These are phyloP conservation scores for Ceratina japonica DNA, from an alignment of 1,140 invertebrate genomes.

Conservation along the genomic window DNA sequence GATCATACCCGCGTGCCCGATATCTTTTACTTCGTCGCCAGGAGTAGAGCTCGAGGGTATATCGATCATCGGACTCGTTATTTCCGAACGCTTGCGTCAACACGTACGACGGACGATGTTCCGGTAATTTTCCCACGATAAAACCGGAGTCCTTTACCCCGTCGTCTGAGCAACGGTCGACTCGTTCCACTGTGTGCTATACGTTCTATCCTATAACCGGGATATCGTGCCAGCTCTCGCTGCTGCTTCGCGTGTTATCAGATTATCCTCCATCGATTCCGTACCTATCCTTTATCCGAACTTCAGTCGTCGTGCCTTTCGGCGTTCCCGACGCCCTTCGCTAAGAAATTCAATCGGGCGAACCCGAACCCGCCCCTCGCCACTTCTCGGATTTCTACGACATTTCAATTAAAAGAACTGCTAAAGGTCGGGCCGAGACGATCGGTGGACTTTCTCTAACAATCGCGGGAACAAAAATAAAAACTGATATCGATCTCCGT, in stretches of 20 bases:
- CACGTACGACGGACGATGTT: neutral
- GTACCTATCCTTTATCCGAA: neutral
- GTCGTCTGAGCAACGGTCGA: conserved; percentile 11
- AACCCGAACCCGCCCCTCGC: neutral
- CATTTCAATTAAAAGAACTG: conserved; percentile 58
- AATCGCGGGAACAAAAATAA: conserved; percentile 68
- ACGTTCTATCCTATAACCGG: neutral
- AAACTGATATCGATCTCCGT: conserved; percentile 66
- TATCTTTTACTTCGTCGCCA: neutral
- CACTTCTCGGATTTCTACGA: neutral
- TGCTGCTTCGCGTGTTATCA: conserved; percentile 3
- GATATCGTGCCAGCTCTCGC: neutral
- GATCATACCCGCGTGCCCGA: too few species aligned
- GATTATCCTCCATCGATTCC: conserved; percentile 15
- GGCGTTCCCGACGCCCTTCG: too few species aligned
- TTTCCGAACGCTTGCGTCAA: conserved; percentile 31
- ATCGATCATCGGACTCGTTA: conserved; percentile 48
- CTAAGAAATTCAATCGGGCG: too few species aligned
- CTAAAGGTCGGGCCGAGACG: conserved; percentile 42
- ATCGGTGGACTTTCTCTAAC: conserved; percentile 57
- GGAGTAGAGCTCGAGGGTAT: neutral
- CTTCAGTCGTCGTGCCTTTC: neutral
- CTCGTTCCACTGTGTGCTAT: conserved; percentile 20
- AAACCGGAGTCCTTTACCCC: conserved; percentile 17
- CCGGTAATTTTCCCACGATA: conserved; percentile 38